These are phyloP conservation scores for Hoplostethus atlanticus DNA, from an alignment of 2,797 vertebrate genomes.

Conservation along the genomic window DNA sequence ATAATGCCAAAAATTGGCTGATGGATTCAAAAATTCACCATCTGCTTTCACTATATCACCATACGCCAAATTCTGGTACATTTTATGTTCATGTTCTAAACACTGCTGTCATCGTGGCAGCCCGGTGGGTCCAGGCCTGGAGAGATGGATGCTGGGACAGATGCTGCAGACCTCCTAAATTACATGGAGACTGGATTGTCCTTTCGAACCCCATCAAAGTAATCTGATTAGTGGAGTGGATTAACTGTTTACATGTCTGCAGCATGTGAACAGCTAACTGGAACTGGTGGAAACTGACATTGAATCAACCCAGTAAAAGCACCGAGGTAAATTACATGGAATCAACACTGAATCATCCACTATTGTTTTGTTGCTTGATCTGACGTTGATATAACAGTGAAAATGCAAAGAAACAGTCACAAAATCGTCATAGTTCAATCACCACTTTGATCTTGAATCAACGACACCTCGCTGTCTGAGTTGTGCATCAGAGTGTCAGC, in stretches of 20 bases:
- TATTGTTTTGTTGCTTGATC: no score
- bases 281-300: not conserved
- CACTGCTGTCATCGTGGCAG: slow-evolving; percentile 3
- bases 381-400: no score
- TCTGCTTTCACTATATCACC: not conserved
- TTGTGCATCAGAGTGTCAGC: slow-evolving; percentile 18
- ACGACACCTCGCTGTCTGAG: not conserved
- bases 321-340: not conserved
- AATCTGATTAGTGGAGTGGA: slow-evolving; percentile 14
- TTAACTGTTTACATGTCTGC: slow-evolving; percentile 24
- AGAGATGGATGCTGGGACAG: slow-evolving; percentile 15
- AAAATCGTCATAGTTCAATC: no score
- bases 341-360: not conserved
- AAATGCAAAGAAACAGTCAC: no score
- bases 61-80: slow-evolving; percentile 23
- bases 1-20: no score
- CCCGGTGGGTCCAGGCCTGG: slow-evolving; percentile 35
- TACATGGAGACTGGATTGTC: slow-evolving; percentile 9
- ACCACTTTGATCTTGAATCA: no score
- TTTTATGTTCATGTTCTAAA: slow-evolving; percentile 42
- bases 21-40: no score
- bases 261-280: not conserved
- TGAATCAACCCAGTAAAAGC: not conserved
- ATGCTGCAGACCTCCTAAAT: slow-evolving; percentile 13
- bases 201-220: slow-evolving; percentile 31